These are phyloP conservation scores for Fulmarus glacialis DNA, from an alignment of 2,113 vertebrate genomes.

Conservation along the genomic window DNA sequence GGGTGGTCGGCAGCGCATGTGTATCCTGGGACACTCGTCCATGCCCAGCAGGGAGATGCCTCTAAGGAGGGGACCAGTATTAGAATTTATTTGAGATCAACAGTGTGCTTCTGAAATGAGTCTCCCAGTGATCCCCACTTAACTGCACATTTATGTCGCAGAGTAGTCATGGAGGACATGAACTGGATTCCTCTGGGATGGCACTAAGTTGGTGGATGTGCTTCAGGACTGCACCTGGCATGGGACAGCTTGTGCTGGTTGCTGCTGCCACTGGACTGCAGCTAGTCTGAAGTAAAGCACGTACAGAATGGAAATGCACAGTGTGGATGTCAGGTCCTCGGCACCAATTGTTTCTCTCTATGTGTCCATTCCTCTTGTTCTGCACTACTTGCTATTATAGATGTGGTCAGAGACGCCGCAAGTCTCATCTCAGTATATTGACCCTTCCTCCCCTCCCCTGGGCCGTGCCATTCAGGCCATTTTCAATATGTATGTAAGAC, in stretches of 20 bases:
- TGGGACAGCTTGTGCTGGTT: accelerated
- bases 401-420: not conserved
- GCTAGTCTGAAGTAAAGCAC: not conserved
- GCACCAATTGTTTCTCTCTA: accelerated
- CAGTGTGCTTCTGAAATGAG: not conserved
- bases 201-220: not conserved
- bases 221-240: not conserved
- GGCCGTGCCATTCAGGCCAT: accelerated
- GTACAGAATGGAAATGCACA: not conserved
- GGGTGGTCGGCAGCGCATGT: not conserved
- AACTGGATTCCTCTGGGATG: not conserved
- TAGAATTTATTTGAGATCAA: not conserved
- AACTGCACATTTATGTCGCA: not conserved
- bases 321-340: not conserved
- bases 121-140: not conserved
- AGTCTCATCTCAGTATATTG: not conserved
- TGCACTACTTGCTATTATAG: not conserved
- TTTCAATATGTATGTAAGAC: not conserved
- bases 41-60: not conserved
- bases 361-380: not conserved
- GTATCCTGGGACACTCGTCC: not conserved
- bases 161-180: not conserved
- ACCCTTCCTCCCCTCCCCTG: not conserved
- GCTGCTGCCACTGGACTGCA: not conserved
- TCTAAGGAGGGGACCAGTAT: not conserved